These are phyloP conservation scores for Melanotaenia trifasciata DNA, from an alignment of 2,797 vertebrate species.

Conservation along the genomic window DNA sequence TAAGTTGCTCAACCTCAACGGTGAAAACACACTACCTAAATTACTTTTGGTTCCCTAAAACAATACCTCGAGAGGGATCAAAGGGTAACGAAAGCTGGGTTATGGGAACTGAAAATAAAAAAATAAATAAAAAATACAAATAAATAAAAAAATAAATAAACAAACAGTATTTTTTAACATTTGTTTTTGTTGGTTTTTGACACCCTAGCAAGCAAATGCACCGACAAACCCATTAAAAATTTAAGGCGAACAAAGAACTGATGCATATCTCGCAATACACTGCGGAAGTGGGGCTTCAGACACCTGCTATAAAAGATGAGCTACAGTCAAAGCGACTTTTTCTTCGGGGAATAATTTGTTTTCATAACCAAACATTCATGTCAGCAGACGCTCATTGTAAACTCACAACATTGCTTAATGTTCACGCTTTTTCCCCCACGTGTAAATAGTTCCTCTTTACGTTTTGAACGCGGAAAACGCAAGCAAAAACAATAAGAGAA, in stretches of 20 bases:
- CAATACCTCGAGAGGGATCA: neutral
- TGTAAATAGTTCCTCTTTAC: slow-evolving; percentile 36
- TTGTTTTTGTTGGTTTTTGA: neutral
- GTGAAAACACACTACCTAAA: slow-evolving; percentile 14
- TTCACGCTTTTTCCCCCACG: slow-evolving; percentile 22
- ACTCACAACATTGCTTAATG: neutral
- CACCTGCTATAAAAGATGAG: slow-evolving; percentile 72
- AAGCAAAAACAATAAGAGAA: neutral
- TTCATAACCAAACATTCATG: neutral
- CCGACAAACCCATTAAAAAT: neutral
- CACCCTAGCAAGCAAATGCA: neutral
- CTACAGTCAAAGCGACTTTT: slow-evolving; percentile 12
- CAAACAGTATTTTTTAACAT: neutral
- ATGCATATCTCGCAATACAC: slow-evolving; percentile 28
- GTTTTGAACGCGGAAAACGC: slow-evolving; percentile 2
- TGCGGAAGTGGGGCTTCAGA: slow-evolving; percentile 68
- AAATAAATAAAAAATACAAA: neutral
- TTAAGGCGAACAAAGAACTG: neutral
- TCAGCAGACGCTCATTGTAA: neutral
- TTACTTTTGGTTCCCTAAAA: slow-evolving; percentile 43
- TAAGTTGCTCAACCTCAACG: slow-evolving; percentile 14
- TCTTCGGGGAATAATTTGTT: neutral
- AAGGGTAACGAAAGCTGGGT: neutral
- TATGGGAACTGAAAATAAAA: neutral
- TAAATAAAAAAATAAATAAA: neutral